Conservation (phyloP, 2,888 invertebrate genomes). For the Drosophila dives region DNA sequence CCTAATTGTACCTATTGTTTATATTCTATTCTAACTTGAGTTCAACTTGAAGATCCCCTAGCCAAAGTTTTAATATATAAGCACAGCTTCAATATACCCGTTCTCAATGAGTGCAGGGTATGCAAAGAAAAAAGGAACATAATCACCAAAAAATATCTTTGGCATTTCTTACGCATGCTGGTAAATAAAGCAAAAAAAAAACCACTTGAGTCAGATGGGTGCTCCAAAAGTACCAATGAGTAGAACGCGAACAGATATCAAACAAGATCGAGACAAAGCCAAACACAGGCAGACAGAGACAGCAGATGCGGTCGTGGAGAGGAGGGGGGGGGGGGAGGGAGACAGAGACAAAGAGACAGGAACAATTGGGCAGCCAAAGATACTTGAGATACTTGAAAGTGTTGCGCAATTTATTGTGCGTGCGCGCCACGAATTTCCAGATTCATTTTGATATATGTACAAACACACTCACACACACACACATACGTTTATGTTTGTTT, state of each 20-base stretch:
- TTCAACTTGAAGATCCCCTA: not conserved
- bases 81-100: not conserved
- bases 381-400: conserved; percentile 29
- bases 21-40: not conserved
- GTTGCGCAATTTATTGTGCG: conserved; percentile 68
- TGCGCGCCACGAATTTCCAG: conserved; percentile 35
- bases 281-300: not conserved
- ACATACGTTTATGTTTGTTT: not conserved
- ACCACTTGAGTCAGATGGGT: not conserved
- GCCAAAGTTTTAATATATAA: not conserved
- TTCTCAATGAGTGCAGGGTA: not conserved
- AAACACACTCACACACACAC: not conserved
- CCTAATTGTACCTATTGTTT: too few species aligned
- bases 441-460: not conserved
- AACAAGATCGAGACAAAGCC: not conserved
- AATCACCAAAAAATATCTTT: not conserved
- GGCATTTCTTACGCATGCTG: not conserved
- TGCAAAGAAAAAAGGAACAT: not conserved
- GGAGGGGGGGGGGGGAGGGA: not conserved
- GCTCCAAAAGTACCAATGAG: not conserved
- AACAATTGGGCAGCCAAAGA: not conserved
- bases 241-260: conserved; percentile 1
- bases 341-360: not conserved
- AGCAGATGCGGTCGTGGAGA: not conserved
- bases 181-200: not conserved